Evolutionary conservation across 2,888 invertebrate genomes (phyloP), one percentile per base, ranked within the genome.

Genomic region (Cantharis lateralis): DNA sequence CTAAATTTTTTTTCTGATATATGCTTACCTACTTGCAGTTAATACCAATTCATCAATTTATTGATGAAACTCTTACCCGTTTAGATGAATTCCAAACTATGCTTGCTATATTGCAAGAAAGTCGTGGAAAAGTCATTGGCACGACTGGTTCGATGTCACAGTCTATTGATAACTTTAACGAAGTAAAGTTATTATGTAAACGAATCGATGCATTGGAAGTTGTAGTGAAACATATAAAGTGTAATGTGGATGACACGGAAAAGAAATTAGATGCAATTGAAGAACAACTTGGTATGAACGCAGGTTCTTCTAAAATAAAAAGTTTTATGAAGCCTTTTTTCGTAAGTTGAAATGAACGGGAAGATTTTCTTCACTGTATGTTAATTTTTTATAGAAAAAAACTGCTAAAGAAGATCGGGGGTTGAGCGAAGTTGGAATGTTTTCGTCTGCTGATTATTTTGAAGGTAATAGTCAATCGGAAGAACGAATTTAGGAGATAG

Each of bases 21-120:
- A n/a, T 48, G 7, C 2, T 48, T n/a, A 2, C n/a, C n/a, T n/a
- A 28, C 10, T 80, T 81, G 16, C 62, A 85, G 85, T 76, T 85
- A 66, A 71, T 77, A 70, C 91, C 91, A 2, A 89, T 93, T 18
- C 91, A 92, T 86, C 90, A 91, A 84, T 91, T 90, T 75, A 90
- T 93, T 64, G 93, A 93, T 81, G 92, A 93, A 83, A 93, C 93
- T 92, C 85, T 93, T 70, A 92, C 92, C 0, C 89, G 93, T 77
- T 87, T 93, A 20, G 93, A 93, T 86, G 93, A 93, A 85, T 89
- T 93, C 79, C 91, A 92, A 80, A 92, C 91, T 80, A 89, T 93
- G 68, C 84, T 93, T 32, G 89, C 91, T 79, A 91, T 91, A 86
- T 90, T 93, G 20, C 84, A 82, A 78, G 83, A 83, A 82, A 82